Evolutionary conservation across 2,113 vertebrate species (phyloP).

Genomic region (Pholis gunnellus): DNA sequence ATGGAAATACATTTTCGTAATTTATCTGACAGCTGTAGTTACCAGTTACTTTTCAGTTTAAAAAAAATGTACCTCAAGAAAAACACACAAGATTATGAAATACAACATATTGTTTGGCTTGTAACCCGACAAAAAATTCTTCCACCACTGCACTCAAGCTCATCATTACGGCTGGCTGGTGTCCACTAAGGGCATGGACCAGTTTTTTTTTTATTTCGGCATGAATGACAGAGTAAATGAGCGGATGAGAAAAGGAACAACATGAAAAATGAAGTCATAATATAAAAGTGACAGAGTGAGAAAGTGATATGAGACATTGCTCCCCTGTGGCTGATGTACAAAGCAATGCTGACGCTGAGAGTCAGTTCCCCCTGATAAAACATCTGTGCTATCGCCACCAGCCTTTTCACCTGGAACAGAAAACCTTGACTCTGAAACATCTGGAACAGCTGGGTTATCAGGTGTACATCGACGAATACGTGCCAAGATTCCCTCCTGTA

Average conservation of each 20-base stretch:
- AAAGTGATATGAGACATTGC: slow-evolving; percentile 20
- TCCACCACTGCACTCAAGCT: not conserved
- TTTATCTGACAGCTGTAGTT: not conserved
- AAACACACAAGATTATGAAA: not conserved
- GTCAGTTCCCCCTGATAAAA: slow-evolving; percentile 19
- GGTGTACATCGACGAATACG: not conserved
- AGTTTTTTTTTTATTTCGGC: not conserved
- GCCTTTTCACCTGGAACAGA: slow-evolving; percentile 10
- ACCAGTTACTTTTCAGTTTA: not conserved
- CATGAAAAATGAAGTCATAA: slow-evolving; percentile 50
- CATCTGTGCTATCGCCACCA: slow-evolving; percentile 16
- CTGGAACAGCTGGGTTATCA: slow-evolving; percentile 21
- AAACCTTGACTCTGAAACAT: slow-evolving; percentile 34
- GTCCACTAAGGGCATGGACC: not conserved
- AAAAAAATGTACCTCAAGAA: not conserved
- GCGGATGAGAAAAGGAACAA: slow-evolving; percentile 3
- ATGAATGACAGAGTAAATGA: not conserved
- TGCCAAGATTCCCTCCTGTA: not conserved
- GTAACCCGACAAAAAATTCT: not conserved
- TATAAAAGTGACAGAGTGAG: slow-evolving; percentile 26
- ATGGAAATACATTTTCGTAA: not conserved
- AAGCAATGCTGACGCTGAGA: not conserved
- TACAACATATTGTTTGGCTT: not conserved
- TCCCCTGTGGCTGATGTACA: not conserved
- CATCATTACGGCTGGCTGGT: not conserved